phyloP scores from a whole-genome alignment of 2,797 vertebrate genomes.

The Hozukius guyotensis region DNA sequence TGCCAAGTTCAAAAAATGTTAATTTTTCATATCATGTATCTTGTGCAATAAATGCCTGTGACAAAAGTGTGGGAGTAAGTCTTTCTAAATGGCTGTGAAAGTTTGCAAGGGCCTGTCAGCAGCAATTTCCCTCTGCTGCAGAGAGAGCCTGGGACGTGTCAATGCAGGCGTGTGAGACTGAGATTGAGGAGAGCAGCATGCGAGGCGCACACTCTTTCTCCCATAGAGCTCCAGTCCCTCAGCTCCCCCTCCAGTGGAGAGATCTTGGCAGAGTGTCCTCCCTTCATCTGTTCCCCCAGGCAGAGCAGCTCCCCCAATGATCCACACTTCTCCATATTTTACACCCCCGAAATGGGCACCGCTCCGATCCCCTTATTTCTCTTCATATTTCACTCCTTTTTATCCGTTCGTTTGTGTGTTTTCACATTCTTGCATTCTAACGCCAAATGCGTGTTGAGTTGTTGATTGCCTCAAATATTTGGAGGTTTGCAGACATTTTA shows the following conservation, averaged over 20 bases:
- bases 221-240: slow-evolving; percentile 79
- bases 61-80: slow-evolving; percentile 86
- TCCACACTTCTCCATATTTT: slow-evolving; percentile 87
- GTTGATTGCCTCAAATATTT: slow-evolving; percentile 85
- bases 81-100: slow-evolving; percentile 84
- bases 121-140: slow-evolving; percentile 79
- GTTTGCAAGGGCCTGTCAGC: slow-evolving; percentile 83
- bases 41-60: slow-evolving; percentile 82
- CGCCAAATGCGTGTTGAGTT: slow-evolving; percentile 83
- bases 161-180: slow-evolving; percentile 80
- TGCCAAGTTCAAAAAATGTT: slow-evolving; percentile 80
- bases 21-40: slow-evolving; percentile 80
- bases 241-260: slow-evolving; percentile 82
- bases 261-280: slow-evolving; percentile 84
- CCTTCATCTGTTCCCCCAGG: slow-evolving; percentile 86
- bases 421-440: slow-evolving; percentile 80
- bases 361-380: slow-evolving; percentile 83
- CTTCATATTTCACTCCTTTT: slow-evolving; percentile 82
- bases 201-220: slow-evolving; percentile 78
- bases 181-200: slow-evolving; percentile 83
- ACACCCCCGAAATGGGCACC: slow-evolving; percentile 84
- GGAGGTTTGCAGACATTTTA: slow-evolving; percentile 77
- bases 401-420: slow-evolving; percentile 81
- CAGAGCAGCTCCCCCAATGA: slow-evolving; percentile 84
- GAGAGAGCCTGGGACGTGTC: slow-evolving; percentile 81